phyloP scores from a whole-genome alignment of 2,797 vertebrate genomes.

The Sebastes taczanowskii region DNA sequence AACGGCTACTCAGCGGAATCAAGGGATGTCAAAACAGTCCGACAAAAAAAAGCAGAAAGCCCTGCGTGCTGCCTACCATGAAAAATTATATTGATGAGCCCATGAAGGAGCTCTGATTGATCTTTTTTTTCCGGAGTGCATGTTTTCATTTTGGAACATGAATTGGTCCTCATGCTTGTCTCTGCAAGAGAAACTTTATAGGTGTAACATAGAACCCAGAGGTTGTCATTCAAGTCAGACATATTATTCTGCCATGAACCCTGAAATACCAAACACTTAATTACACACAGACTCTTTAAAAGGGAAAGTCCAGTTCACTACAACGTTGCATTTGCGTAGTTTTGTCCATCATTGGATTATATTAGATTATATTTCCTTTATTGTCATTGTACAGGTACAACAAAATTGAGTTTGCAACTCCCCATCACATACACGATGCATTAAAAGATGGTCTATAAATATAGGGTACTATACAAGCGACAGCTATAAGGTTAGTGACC shows the following conservation, averaged over 20 bases:
- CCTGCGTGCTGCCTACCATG: slow-evolving; percentile 10
- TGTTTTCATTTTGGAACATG: slow-evolving; percentile 35
- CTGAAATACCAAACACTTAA: neutral
- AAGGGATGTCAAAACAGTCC: slow-evolving; percentile 35
- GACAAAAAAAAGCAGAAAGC: neutral
- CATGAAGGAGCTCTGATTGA: slow-evolving; percentile 6
- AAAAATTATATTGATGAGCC: slow-evolving; percentile 45
- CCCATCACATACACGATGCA: too few relatives aligned
- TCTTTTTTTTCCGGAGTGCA: neutral
- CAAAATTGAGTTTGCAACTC: too few relatives aligned
- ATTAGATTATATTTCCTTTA: too few relatives aligned
- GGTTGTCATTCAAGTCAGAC: slow-evolving; percentile 11
- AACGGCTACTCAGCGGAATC: slow-evolving; percentile 25
- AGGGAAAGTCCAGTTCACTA: neutral
- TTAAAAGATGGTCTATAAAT: too few relatives aligned
- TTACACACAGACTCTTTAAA: neutral
- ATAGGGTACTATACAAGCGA: too few relatives aligned
- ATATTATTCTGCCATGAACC: neutral
- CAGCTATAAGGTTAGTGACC: too few relatives aligned
- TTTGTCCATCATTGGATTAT: neutral
- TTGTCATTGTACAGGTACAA: too few relatives aligned
- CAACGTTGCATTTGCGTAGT: neutral
- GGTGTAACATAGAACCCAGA: slow-evolving; percentile 1
- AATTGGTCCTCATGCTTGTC: slow-evolving; percentile 1
- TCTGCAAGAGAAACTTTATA: neutral